Conservation (phyloP, 92 coral and sea anemone species). For the Virgularia gustaviana region DNA sequence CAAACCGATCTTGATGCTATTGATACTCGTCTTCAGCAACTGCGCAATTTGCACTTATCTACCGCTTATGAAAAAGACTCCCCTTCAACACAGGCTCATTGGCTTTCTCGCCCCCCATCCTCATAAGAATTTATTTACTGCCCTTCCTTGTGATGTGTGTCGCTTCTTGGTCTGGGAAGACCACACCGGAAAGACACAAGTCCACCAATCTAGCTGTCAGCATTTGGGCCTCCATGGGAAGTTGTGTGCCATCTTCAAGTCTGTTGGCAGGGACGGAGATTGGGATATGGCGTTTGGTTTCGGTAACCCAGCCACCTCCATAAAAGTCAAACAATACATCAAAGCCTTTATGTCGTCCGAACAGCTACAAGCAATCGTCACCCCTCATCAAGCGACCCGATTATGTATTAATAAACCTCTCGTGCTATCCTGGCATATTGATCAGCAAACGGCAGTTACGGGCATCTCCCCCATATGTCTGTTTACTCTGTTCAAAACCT, state of each 20-base stretch:
- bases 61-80: constrained; percentile 39
- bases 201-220: constrained; percentile 32
- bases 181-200: constrained; percentile 29
- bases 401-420: not conserved
- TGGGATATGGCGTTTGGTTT: too few relatives aligned
- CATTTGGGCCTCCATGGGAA: constrained; percentile 19
- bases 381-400: not conserved
- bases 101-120: too few relatives aligned
- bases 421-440: not conserved
- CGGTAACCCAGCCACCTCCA: too few relatives aligned
- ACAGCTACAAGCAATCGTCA: not conserved
- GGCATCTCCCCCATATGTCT: not conserved
- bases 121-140: constrained; percentile 34
- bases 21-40: constrained; percentile 36
- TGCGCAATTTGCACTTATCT: constrained; percentile 11
- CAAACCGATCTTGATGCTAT: too few relatives aligned
- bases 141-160: constrained; percentile 49
- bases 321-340: too few relatives aligned
- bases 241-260: not conserved
- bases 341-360: not conserved
- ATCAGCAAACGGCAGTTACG: not conserved
- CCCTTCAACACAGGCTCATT: too few relatives aligned
- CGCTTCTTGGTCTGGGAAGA: constrained; percentile 50
- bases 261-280: too few relatives aligned
- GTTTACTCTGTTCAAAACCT: not conserved